Percentiles rank a stretch among this genome's conserved stretches.
Conservation (phyloP, 2,113 vertebrate species). For the Leucoraja erinaceus region DNA sequence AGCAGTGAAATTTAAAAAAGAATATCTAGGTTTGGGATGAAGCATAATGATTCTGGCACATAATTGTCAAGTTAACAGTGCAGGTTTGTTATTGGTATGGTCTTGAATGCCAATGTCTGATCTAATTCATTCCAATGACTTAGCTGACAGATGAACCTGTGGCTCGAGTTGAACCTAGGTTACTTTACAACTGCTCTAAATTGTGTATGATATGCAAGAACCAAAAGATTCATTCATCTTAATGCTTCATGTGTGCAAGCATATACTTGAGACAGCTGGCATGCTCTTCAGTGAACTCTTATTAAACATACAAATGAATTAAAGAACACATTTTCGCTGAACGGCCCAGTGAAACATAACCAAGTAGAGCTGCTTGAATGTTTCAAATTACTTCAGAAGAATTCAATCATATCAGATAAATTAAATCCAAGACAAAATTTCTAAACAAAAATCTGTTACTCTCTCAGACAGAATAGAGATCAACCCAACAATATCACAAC, state of each 20-base stretch:
- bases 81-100: neutral
- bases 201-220: neutral
- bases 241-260: neutral
- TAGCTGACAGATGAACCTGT: neutral
- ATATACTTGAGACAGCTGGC: conserved; percentile 9
- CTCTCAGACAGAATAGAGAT: conserved; percentile 67
- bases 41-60: too few species aligned
- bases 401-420: conserved; percentile 21
- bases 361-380: neutral
- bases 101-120: neutral
- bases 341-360: neutral
- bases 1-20: neutral
- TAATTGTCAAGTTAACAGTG: too few species aligned
- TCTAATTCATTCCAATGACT: neutral
- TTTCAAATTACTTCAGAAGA: conserved; percentile 16
- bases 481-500: conserved; percentile 57
- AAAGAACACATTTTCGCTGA: conserved; percentile 6
- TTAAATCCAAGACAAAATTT: conserved; percentile 29
- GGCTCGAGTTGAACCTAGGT: neutral
- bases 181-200: neutral
- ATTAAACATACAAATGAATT: conserved; percentile 28
- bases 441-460: conserved; percentile 17
- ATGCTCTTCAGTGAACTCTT: conserved; percentile 29
- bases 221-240: neutral
- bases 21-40: neutral